Percentiles rank a stretch among this genome's conserved stretches.
Evolutionary conservation across 1,140 invertebrate genomes (phyloP).

Genomic region (Camponotus floridanus): DNA sequence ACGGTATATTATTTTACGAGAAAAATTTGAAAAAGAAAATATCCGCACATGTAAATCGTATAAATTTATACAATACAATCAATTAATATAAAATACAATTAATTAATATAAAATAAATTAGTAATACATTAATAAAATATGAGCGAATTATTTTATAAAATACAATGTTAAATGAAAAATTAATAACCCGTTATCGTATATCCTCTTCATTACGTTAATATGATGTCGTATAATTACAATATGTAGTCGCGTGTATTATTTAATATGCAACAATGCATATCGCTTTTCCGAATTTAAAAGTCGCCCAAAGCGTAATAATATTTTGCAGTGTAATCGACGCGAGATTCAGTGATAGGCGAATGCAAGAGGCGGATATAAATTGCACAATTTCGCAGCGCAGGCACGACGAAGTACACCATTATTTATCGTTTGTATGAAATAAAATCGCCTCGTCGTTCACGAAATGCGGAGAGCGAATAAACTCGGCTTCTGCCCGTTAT

Average conservation of each 20-base stretch:
- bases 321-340: conserved; percentile 27
- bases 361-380: conserved; percentile 42
- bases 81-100: conserved; percentile 25
- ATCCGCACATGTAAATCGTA: no score
- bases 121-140: conserved; percentile 26
- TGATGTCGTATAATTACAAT: neutral
- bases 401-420: conserved; percentile 21
- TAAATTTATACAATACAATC: neutral
- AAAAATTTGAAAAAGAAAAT: neutral
- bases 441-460: conserved; percentile 19
- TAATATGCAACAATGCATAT: conserved; percentile 24
- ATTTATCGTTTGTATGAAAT: conserved; percentile 45
- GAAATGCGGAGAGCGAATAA: conserved; percentile 25
- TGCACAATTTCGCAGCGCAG: conserved; percentile 5
- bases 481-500: conserved; percentile 7
- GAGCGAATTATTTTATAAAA: neutral
- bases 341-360: conserved; percentile 15
- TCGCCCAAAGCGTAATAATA: conserved; percentile 34
- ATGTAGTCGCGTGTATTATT: neutral
- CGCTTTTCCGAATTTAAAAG: conserved; percentile 14
- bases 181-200: neutral
- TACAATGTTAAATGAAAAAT: conserved; percentile 1
- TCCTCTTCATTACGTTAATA: conserved; percentile 2
- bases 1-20: neutral
- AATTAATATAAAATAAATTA: conserved; percentile 33